phyloP scores from a whole-genome alignment of 2,113 vertebrate genomes.

The Dinomys branickii region DNA sequence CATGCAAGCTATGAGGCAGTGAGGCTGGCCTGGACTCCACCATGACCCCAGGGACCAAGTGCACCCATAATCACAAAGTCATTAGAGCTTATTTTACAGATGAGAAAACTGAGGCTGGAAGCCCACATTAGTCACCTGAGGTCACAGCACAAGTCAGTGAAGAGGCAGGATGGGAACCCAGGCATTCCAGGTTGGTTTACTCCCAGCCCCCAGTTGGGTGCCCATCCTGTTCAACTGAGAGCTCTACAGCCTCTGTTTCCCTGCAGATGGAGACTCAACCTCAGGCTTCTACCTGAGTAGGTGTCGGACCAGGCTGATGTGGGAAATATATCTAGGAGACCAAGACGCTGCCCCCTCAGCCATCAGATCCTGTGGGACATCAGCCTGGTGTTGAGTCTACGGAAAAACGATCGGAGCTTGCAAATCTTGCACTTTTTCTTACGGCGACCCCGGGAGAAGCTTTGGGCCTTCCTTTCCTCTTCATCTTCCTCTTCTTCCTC shows the following conservation, averaged over 20 bases:
- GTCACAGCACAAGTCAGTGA: not conserved
- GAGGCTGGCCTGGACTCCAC: not conserved
- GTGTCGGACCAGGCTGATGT: not conserved
- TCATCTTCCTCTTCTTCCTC: conserved; percentile 90
- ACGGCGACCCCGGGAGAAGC: conserved; percentile 83
- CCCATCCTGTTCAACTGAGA: not conserved
- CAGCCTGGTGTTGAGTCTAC: conserved; percentile 94
- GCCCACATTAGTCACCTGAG: not conserved
- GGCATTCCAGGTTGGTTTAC: not conserved
- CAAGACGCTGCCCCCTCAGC: not conserved
- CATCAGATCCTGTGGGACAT: conserved; percentile 96
- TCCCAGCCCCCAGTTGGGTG: not conserved
- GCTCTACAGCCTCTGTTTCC: not conserved
- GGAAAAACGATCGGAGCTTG: conserved; percentile 94
- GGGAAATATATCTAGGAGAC: accelerated
- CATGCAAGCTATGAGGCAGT: not conserved
- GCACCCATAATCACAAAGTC: not conserved
- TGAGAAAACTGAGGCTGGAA: conserved; percentile 5
- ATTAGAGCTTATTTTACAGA: conserved; percentile 4
- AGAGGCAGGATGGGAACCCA: not conserved
- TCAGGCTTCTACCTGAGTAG: not conserved
- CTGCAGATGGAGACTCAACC: not conserved
- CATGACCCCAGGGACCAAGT: not conserved
- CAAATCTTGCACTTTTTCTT: conserved; percentile 91
- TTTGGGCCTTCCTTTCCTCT: conserved; percentile 76